Evolutionary conservation across 1,140 invertebrate genomes (phyloP), one percentile per base, ranked within the genome.

Genomic region (Drosophila pachea): DNA sequence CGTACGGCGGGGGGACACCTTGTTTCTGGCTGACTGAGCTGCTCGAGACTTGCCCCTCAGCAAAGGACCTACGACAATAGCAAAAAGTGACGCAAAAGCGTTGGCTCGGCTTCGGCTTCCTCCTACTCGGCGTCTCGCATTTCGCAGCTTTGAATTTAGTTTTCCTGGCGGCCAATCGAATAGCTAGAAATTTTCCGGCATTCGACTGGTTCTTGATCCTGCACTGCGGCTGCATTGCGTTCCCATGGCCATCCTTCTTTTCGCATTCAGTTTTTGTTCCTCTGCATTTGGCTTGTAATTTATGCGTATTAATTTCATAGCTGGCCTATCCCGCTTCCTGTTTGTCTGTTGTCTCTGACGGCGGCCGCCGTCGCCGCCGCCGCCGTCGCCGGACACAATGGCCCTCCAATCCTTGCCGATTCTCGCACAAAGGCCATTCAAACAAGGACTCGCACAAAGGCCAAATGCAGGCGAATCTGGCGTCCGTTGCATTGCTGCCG

Each of bases 281-380:
- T 68, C 59, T 22, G 5, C 52, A 22, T 22, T 22, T 56, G 73
- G 54, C 66, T 53, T 86, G 79, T 86, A 83, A 83, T 83, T 83
- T 79, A 83, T 83, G 79, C 79, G 79, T 83, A 84, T 83, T 83
- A 70, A 83, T 83, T 83, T 86, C 81, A 83, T 84, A 65, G 68
- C 59, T 76, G 66, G 73, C 76, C 79, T 79, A 83, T 83, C 76
- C 81, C 67, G 76, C 81, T 83, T 83, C 79, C 79, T 83, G 79
- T 71, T 59, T 58, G 45, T 52, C 40, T 36, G 36, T 35, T 36
- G 38, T 52, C 40, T 14, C n/a, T n/a, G n/a, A n/a, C 36, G 40
- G 4, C 31, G 14, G 52, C 42, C 11, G 45, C 22, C 1, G 22
- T 3, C 1, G 22, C 22, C 1, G 22, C 22, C 1, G 22, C 22